Evolutionary conservation across 2,888 invertebrate genomes (phyloP), one percentile per base, ranked within the genome.

Genomic region (Ephialtes manifestator): DNA sequence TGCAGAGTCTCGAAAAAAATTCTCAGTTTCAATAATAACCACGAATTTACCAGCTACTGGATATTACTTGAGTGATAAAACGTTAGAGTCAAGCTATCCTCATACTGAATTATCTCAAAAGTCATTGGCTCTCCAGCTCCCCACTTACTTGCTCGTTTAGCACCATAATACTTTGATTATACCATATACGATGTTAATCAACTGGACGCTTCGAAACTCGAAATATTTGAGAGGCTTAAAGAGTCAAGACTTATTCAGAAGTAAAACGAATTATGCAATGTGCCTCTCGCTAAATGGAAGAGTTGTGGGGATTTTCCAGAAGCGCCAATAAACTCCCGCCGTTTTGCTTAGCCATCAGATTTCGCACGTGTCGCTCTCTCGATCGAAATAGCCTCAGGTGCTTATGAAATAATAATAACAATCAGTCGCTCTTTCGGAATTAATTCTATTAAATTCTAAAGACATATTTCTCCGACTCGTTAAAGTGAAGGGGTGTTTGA

Each of bases 241-340:
- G 55, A 55, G 13, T 11, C 35, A 8, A 24, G 11, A 35, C 15
- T 20, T n/a, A 13, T 51, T 7, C 15, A 24, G 15, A 24, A 24
- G 53, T 39, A n/a, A 35, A 2, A 43, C 51, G 39, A 11, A 51
- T 5, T 20, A 10, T 46, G 4, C 46, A 13, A 24, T 24, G 4
- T 28, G 13, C 15, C 11, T 28, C 28, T 28, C 28, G 28, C 13
- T 58, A n/a, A n/a, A 2, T 28, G 1, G 28, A 67, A n/a, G 53
- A 51, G 48, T 2, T 43, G 53, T 39, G n/a, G 67, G 65, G 11
- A 53, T 65, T 67, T 76, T 76, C 76, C 67, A 76, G 13, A 20
- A 8, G 20, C 15, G 15, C 39, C 20, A 53, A 53, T 65, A 0
- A 39, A 24, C 11, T 24, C 13, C 5, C n/a, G 51, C 4, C 18